Evolutionary conservation across 2,888 invertebrate species (phyloP).

Genomic region (Mythimna vitellina): DNA sequence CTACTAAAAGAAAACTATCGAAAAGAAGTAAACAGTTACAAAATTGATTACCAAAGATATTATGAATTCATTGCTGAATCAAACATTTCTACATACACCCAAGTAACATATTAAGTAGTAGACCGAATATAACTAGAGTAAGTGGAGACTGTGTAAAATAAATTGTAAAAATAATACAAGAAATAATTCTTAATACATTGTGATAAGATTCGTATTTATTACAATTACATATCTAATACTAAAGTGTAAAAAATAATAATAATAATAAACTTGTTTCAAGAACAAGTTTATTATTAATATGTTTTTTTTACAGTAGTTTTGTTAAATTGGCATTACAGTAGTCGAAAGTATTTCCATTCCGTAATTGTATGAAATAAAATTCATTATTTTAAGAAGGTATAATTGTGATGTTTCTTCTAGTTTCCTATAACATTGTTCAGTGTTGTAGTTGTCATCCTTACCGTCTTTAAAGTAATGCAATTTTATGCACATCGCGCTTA

Average conservation of each 20-base stretch:
- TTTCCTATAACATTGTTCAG: slow-evolving; percentile 13
- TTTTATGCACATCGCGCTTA: neutral
- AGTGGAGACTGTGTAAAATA: slow-evolving; percentile 57
- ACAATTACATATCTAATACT: slow-evolving; percentile 71
- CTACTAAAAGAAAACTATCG: too few species aligned
- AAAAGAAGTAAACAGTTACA: neutral
- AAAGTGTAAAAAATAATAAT: slow-evolving; percentile 42
- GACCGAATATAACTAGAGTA: slow-evolving; percentile 34
- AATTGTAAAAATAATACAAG: slow-evolving; percentile 50
- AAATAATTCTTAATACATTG: slow-evolving; percentile 71
- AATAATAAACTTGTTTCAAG: slow-evolving; percentile 31
- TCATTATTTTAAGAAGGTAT: neutral
- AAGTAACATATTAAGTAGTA: slow-evolving; percentile 29
- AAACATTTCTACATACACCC: neutral
- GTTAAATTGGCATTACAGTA: slow-evolving; percentile 32
- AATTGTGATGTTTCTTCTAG: slow-evolving; percentile 6
- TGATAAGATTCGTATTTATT: slow-evolving; percentile 74
- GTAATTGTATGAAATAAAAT: slow-evolving; percentile 12
- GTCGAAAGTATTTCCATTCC: slow-evolving; percentile 22
- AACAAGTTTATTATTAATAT: slow-evolving; percentile 8
- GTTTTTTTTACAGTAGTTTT: slow-evolving; percentile 43
- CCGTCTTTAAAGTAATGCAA: slow-evolving; percentile 22
- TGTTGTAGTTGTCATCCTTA: slow-evolving; percentile 35
- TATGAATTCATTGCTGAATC: neutral
- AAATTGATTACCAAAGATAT: slow-evolving; percentile 16